Base-by-base conservation (phyloP, 2,888 invertebrate species). In the Ectobius pallidus region DNA sequence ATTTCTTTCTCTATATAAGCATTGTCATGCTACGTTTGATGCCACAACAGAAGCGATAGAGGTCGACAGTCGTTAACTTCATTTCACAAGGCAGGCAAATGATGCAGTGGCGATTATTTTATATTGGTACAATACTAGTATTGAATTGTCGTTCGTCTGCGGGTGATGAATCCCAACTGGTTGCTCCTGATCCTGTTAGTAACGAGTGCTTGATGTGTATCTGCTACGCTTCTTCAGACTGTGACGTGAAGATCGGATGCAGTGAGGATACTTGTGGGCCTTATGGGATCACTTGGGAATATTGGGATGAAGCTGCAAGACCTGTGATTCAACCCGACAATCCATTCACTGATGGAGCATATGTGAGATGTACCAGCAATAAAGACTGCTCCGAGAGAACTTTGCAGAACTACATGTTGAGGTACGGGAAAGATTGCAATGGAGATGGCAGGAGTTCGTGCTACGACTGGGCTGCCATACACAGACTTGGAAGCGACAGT, bases 381-480 rank as follows among this genome's bases (percentile, higher is more conserved):
- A 16, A 58, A 18, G 2, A 6, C 7, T 58, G 58, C 11, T 22
- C 58, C 0, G 58, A 16, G 18, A 32, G 18, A n/a, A 6, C 32
- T 0, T 3, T 58, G 18, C 58, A 58, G 58, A 58, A 32, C 58
- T 58, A 58, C 30, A 58, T 58, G 58, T n/a, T 30, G 58, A 27
- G 32, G 16, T 58, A 58, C 9, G 58, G 30, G 16, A 22, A 18
- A 11, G 58, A 58, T 30, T 58, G 58, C 58, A 58, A 58, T 58
- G 58, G 58, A 2, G 58, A 58, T 14, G 32, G 14, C 6, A 16
- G n/a, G 4, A 32, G 11, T 3, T 25, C 58, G 9, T 58, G 58
- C 30, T 58, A 58, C n/a, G 58, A 58, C 27, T 58, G 14, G 4
- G 58, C 58, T 1, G 58, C 58, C 2, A 30, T 58, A n/a, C 58